Conservation (phyloP, 2,888 invertebrate genomes). For the Hypomecis punctinalis region DNA sequence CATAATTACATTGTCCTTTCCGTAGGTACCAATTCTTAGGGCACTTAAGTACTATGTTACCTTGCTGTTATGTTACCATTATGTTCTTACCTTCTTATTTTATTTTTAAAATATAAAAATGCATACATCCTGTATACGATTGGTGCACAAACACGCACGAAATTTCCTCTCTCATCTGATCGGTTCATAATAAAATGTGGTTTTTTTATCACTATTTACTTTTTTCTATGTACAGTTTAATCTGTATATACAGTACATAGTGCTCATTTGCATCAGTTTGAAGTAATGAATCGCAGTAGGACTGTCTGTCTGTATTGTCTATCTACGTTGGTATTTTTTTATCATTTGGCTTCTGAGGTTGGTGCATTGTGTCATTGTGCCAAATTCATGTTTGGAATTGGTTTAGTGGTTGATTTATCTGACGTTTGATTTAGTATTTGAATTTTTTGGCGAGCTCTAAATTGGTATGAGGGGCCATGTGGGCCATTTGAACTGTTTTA, state of each 20-base stretch:
- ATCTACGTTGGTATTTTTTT: conserved; percentile 6
- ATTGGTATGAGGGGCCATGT: too few relatives aligned
- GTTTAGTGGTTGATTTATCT: too few relatives aligned
- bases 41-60: too few relatives aligned
- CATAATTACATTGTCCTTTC: too few relatives aligned
- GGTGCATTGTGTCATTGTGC: too few relatives aligned
- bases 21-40: too few relatives aligned
- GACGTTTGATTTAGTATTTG: too few relatives aligned
- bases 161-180: conserved; percentile 69
- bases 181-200: conserved; percentile 83
- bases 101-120: too few relatives aligned
- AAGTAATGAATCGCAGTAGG: conserved; percentile 44
- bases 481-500: too few relatives aligned
- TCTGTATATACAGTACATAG: conserved; percentile 59
- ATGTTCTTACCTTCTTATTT: background rate
- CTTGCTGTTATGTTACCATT: too few relatives aligned
- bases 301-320: conserved; percentile 43
- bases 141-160: conserved; percentile 62
- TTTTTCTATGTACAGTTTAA: conserved; percentile 80
- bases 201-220: conserved; percentile 84
- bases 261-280: conserved; percentile 46
- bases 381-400: too few relatives aligned
- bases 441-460: too few relatives aligned
- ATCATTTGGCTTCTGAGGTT: background rate
- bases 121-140: conserved; percentile 62